A percentile compares a stretch with the other conserved stretches of the same genome.
phyloP scores from a whole-genome alignment of 2,113 vertebrate genomes.

The Pipra filicauda region DNA sequence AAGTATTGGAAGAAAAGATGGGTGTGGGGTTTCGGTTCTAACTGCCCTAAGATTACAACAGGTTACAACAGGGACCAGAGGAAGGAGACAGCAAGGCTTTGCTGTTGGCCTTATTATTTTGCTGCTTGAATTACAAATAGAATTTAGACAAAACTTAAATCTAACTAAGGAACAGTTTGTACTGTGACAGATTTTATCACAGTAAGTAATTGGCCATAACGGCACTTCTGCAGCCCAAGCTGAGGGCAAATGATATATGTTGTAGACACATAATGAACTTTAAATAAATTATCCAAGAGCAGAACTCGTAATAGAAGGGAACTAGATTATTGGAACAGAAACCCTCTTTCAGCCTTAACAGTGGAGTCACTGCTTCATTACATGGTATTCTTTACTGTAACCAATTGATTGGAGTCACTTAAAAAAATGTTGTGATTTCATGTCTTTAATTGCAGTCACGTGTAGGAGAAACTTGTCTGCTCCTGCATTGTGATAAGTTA shows the following conservation, averaged over 20 bases:
- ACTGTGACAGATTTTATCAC: constrained; percentile 53
- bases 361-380: constrained; percentile 11
- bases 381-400: constrained; percentile 28
- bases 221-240: constrained; percentile 34
- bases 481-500: constrained; percentile 51
- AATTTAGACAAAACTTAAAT: constrained; percentile 45
- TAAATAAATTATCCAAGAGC: constrained; percentile 58
- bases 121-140: constrained; percentile 37
- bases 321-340: constrained; percentile 38
- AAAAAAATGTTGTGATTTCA: constrained; percentile 52
- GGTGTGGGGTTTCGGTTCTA: background rate
- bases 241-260: constrained; percentile 32
- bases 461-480: constrained; percentile 36
- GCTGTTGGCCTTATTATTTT: constrained; percentile 8
- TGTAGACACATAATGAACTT: constrained; percentile 49
- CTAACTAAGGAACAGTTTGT: constrained; percentile 54
- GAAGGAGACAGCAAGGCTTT: background rate
- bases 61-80: background rate
- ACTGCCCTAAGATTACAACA: background rate
- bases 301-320: background rate
- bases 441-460: constrained; percentile 55
- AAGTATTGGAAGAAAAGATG: background rate
- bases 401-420: constrained; percentile 56
- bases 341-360: background rate
- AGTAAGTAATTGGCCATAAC: constrained; percentile 61